Percentiles rank a stretch among this genome's conserved stretches.
Conservation (phyloP, 1,140 invertebrate species). For the Venustaconcha ellipsiformis region DNA sequence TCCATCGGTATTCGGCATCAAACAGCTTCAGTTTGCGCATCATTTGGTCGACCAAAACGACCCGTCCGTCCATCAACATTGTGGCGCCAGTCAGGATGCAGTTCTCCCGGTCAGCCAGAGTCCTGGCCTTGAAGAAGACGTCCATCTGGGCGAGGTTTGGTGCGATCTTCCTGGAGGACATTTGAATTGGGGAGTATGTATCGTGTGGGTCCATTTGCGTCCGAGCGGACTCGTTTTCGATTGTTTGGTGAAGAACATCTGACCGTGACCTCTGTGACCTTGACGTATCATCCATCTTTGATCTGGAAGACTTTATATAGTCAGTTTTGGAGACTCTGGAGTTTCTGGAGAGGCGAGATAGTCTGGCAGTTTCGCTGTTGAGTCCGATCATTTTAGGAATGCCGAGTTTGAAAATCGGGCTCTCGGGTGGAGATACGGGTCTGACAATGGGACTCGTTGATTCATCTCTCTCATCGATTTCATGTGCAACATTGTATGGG, state of each 20-base stretch:
- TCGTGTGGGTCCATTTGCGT: background rate
- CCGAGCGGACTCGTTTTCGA: slow-evolving; percentile 5
- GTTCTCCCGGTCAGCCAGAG: slow-evolving; percentile 32
- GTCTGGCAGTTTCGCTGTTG: background rate
- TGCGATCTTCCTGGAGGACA: slow-evolving; percentile 1
- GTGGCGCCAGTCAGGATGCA: slow-evolving; percentile 34
- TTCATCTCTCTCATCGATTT: slow-evolving; percentile 4
- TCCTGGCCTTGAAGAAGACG: slow-evolving; percentile 19
- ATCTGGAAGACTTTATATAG: background rate
- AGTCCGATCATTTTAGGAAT: background rate
- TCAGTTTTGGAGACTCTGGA: slow-evolving; percentile 3
- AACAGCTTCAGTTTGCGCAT: slow-evolving; percentile 37
- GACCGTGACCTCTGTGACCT: slow-evolving; percentile 7
- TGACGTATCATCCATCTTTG: slow-evolving; percentile 4
- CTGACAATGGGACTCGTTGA: too few species aligned
- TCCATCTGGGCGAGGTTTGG: slow-evolving; percentile 11
- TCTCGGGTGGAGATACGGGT: too few species aligned
- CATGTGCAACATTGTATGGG: slow-evolving; percentile 29
- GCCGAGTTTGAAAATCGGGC: too few species aligned
- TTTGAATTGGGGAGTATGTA: background rate
- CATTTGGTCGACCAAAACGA: slow-evolving; percentile 37
- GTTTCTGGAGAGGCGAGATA: background rate
- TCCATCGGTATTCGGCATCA: slow-evolving; percentile 33
- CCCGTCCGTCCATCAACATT: slow-evolving; percentile 29
- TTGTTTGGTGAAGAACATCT: slow-evolving; percentile 7